A percentile compares a stretch with the other conserved stretches of the same genome.
Conservation (phyloP, 1,140 invertebrate genomes). For the Oreohelix idahoensis region DNA sequence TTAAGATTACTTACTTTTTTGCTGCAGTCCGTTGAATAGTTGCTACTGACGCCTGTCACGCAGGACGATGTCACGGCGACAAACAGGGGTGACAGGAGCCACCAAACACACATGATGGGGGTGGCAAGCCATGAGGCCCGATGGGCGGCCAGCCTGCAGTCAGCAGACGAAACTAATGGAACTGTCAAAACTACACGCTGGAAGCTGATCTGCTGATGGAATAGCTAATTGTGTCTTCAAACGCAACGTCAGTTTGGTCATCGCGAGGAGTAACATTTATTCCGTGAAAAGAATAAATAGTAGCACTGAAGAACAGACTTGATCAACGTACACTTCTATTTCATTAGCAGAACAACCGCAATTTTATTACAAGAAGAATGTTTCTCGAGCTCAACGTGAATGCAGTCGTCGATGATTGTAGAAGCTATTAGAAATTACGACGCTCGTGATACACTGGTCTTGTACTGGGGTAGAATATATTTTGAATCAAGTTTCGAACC, state of each 20-base stretch:
- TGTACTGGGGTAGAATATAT: no score
- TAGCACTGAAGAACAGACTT: no score
- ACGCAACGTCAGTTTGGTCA: not conserved
- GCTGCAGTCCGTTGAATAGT: slow-evolving; percentile 12
- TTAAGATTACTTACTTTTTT: slow-evolving; percentile 10
- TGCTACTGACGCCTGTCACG: slow-evolving; percentile 18
- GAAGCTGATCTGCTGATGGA: not conserved
- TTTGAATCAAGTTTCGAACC: no score
- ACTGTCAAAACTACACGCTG: not conserved
- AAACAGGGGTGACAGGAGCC: slow-evolving; percentile 32
- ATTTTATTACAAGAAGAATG: no score
- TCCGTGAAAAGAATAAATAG: not conserved
- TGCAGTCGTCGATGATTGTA: no score
- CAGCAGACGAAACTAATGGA: not conserved
- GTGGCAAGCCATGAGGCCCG: slow-evolving; percentile 34
- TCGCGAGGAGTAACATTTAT: not conserved
- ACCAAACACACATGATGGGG: slow-evolving; percentile 21
- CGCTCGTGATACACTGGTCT: no score
- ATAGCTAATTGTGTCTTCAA: not conserved
- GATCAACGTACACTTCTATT: no score
- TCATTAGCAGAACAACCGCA: no score
- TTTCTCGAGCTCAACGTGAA: no score
- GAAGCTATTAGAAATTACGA: no score
- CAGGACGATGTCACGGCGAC: slow-evolving; percentile 9
- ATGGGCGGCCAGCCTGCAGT: slow-evolving; percentile 17